Percentiles rank a stretch among this genome's conserved stretches.
phyloP scores from a whole-genome alignment of 2,113 vertebrate genomes.

The Silurus asotus region DNA sequence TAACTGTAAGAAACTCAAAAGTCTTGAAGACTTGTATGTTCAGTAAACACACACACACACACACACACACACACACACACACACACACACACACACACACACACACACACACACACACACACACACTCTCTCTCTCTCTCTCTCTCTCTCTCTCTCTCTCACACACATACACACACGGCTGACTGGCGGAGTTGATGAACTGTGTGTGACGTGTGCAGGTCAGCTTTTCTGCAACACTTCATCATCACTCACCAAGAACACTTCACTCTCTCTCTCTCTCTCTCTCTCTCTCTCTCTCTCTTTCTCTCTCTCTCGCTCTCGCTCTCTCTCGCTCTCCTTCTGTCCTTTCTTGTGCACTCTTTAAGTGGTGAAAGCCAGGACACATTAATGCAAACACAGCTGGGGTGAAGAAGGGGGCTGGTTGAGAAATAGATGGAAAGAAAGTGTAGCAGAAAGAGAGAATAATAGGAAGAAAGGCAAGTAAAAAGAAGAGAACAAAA shows the following conservation, averaged over 20 bases:
- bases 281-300: slow-evolving; percentile 17
- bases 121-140: too few relatives aligned
- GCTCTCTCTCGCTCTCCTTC: background rate
- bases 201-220: slow-evolving; percentile 30
- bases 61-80: slow-evolving; percentile 32
- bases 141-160: too few relatives aligned
- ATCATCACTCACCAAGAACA: slow-evolving; percentile 45
- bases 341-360: background rate
- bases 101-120: slow-evolving; percentile 39
- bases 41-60: slow-evolving; percentile 6
- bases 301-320: slow-evolving; percentile 1
- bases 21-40: background rate
- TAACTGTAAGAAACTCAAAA: background rate
- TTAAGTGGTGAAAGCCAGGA: slow-evolving; percentile 29
- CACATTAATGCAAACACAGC: slow-evolving; percentile 30
- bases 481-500: background rate
- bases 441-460: background rate
- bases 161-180: slow-evolving; percentile 18
- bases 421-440: background rate
- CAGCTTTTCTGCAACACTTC: slow-evolving; percentile 43
- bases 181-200: slow-evolving; percentile 20
- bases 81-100: background rate
- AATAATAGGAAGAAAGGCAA: background rate
- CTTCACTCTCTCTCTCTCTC: slow-evolving; percentile 42
- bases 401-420: background rate